Conservation (phyloP, 1,140 invertebrate species). For the Hypothenemus hampei region DNA sequence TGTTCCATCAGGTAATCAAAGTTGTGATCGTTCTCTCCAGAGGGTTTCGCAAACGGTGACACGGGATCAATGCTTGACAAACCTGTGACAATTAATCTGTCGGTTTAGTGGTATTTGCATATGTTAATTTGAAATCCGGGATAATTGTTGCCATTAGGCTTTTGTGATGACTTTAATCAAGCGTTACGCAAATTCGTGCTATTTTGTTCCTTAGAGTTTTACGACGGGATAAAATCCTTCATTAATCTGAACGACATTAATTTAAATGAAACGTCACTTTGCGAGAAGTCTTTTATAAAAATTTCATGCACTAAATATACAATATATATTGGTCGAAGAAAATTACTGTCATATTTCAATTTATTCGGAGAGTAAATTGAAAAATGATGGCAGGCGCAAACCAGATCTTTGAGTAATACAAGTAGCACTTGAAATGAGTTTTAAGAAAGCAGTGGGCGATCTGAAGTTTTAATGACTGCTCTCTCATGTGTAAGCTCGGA, state of each 20-base stretch:
- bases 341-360: no score
- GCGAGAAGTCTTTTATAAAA: no score
- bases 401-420: constrained; percentile 33
- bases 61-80: constrained; percentile 34
- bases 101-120: constrained; percentile 36
- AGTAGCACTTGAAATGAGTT: constrained; percentile 34
- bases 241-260: no score
- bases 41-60: constrained; percentile 8
- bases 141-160: constrained; percentile 25
- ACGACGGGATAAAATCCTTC: no score
- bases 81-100: constrained; percentile 38
- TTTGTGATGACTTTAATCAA: constrained; percentile 12
- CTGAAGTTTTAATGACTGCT: constrained; percentile 33
- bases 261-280: no score
- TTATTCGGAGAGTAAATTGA: no score
- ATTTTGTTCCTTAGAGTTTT: no score
- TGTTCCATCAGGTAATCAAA: no score
- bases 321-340: no score
- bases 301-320: no score
- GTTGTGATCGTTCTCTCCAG: constrained; percentile 23
- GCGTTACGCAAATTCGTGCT: no score
- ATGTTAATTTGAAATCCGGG: constrained; percentile 32
- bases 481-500: constrained; percentile 29
- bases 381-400: no score
- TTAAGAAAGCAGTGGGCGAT: constrained; percentile 34